These are phyloP conservation scores for Danio aesculapii DNA, from an alignment of 2,797 vertebrate species.

Conservation along the genomic window DNA sequence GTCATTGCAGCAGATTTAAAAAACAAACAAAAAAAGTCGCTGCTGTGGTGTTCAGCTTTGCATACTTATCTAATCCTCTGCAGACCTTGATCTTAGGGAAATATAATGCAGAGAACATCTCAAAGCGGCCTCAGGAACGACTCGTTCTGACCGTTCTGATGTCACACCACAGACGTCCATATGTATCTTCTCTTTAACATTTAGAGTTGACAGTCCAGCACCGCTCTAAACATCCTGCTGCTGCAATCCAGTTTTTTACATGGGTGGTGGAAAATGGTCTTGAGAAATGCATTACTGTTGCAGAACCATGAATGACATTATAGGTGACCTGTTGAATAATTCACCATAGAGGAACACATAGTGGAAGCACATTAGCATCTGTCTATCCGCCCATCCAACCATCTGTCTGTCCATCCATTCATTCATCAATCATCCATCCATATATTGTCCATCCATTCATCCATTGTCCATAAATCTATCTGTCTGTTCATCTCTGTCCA, in stretches of 20 bases:
- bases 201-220: too few species aligned
- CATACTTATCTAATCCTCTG: not conserved
- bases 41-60: not conserved
- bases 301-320: not conserved
- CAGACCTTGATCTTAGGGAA: not conserved
- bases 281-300: not conserved
- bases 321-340: not conserved
- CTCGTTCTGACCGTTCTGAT: constrained; percentile 5
- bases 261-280: not conserved
- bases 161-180: too few species aligned
- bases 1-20: not conserved
- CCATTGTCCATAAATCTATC: too few species aligned
- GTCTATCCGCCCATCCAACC: too few species aligned
- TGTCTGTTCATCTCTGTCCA: too few species aligned
- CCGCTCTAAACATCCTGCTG: not conserved
- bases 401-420: too few species aligned
- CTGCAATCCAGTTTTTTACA: not conserved
- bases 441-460: too few species aligned
- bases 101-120: not conserved
- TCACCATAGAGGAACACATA: not conserved
- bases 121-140: not conserved
- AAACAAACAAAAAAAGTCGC: too few species aligned
- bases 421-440: too few species aligned
- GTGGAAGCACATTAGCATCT: too few species aligned
- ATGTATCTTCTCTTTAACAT: too few species aligned